phyloP scores from a whole-genome alignment of 1,140 invertebrate species.

The Cydia fagiglandana region DNA sequence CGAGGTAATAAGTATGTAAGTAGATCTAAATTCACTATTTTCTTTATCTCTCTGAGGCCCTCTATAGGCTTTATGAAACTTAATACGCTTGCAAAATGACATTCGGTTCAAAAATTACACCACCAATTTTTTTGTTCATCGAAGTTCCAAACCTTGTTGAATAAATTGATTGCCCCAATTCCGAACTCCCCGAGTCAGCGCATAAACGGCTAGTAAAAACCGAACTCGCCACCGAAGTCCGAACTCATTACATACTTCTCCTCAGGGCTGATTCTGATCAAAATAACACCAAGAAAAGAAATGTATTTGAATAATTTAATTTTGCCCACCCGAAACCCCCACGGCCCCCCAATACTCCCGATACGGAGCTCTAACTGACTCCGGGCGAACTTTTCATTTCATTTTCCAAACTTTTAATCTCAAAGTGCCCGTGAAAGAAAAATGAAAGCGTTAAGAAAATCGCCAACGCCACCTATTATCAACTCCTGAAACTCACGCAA shows the following conservation, averaged over 20 bases:
- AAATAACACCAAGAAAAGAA: slow-evolving; percentile 32
- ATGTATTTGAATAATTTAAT: slow-evolving; percentile 33
- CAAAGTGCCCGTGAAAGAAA: slow-evolving; percentile 79
- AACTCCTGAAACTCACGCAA: slow-evolving; percentile 65
- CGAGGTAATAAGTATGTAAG: no score
- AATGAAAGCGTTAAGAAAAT: slow-evolving; percentile 77
- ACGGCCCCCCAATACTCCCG: slow-evolving; percentile 56
- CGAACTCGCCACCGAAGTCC: slow-evolving; percentile 16
- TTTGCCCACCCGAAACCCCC: slow-evolving; percentile 19
- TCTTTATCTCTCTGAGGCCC: no score
- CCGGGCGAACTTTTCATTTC: slow-evolving; percentile 72
- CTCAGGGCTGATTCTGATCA: slow-evolving; percentile 17
- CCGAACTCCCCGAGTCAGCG: background rate
- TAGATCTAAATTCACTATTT: no score
- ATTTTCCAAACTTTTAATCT: slow-evolving; percentile 79
- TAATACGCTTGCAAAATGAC: background rate
- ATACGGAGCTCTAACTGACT: slow-evolving; percentile 48
- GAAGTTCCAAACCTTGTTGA: slow-evolving; percentile 4
- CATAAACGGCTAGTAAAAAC: background rate
- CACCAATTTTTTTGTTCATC: background rate
- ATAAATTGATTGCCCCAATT: slow-evolving; percentile 18
- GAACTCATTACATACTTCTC: slow-evolving; percentile 19
- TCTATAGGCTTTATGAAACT: background rate
- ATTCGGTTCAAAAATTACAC: background rate
- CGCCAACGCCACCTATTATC: slow-evolving; percentile 78